These are phyloP conservation scores for Herminia tarsipennalis DNA, from an alignment of 2,888 invertebrate genomes.

Conservation along the genomic window DNA sequence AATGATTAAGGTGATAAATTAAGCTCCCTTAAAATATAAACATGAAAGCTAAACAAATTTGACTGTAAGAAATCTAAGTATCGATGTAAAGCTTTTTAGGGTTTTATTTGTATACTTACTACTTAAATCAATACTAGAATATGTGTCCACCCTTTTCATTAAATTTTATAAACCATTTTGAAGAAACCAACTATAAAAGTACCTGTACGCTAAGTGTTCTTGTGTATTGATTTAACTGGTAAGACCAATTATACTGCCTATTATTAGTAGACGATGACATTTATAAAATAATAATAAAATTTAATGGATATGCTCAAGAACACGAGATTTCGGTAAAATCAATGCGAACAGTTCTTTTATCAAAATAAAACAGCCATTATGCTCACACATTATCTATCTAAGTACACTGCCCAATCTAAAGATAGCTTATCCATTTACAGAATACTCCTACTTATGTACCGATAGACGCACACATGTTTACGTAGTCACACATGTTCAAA, in stretches of 20 bases:
- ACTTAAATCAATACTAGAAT: too few relatives aligned
- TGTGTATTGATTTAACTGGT: too few relatives aligned
- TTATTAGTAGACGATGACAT: background rate
- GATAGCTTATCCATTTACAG: conserved; percentile 53
- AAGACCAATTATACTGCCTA: background rate
- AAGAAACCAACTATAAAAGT: too few relatives aligned
- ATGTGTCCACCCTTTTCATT: too few relatives aligned
- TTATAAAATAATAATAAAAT: background rate
- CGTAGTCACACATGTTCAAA: conserved; percentile 31
- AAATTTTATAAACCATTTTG: too few relatives aligned
- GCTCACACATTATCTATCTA: conserved; percentile 43
- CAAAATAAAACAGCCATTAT: conserved; percentile 52
- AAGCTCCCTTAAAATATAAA: too few relatives aligned
- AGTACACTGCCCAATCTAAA: conserved; percentile 46
- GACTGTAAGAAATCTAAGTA: too few relatives aligned
- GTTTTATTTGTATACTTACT: too few relatives aligned
- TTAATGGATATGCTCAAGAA: background rate
- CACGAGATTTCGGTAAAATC: conserved; percentile 17
- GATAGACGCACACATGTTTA: conserved; percentile 38
- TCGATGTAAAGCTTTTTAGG: too few relatives aligned
- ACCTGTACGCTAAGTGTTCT: too few relatives aligned
- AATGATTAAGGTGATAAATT: too few relatives aligned
- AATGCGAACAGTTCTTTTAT: conserved; percentile 20
- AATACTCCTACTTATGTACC: conserved; percentile 44
- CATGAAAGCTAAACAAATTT: too few relatives aligned